Percentiles rank a stretch among this genome's conserved stretches.
Evolutionary conservation across 2,888 invertebrate genomes (phyloP).

Genomic region (Philaethria dido): DNA sequence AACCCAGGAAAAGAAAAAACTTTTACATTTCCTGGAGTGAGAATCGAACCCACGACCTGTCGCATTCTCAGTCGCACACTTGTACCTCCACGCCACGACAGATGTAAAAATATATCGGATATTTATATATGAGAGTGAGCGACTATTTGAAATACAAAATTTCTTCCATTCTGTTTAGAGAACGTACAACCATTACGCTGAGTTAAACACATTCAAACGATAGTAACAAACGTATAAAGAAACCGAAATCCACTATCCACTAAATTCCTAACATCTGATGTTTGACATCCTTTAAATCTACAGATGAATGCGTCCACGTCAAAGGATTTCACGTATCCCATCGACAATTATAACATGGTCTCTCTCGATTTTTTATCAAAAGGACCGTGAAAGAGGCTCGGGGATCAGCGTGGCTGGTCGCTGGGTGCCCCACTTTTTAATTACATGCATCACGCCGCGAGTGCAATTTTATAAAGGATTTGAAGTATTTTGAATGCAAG

Average conservation of each 20-base stretch:
- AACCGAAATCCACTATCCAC: constrained; percentile 17
- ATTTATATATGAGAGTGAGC: no score
- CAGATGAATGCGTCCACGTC: constrained; percentile 57
- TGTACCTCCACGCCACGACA: no score
- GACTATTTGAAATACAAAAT: no score
- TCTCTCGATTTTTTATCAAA: constrained; percentile 43
- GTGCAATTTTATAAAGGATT: constrained; percentile 73
- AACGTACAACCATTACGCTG: neutral
- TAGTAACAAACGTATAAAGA: neutral
- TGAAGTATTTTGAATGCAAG: constrained; percentile 57
- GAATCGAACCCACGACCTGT: no score
- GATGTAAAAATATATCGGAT: no score
- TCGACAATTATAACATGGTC: constrained; percentile 43
- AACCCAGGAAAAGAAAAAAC: no score
- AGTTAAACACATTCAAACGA: neutral
- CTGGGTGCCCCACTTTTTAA: constrained; percentile 73
- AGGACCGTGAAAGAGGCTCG: constrained; percentile 36
- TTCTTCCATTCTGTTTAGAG: no score
- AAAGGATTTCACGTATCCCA: constrained; percentile 58
- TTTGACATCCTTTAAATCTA: constrained; percentile 51
- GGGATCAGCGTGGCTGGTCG: constrained; percentile 51
- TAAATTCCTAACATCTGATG: constrained; percentile 9
- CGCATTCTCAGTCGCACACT: no score
- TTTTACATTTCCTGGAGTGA: no score
- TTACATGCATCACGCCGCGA: constrained; percentile 74